Conservation (phyloP, 2,888 invertebrate genomes). For the Scaptodrosophila latifasciaeformis region DNA sequence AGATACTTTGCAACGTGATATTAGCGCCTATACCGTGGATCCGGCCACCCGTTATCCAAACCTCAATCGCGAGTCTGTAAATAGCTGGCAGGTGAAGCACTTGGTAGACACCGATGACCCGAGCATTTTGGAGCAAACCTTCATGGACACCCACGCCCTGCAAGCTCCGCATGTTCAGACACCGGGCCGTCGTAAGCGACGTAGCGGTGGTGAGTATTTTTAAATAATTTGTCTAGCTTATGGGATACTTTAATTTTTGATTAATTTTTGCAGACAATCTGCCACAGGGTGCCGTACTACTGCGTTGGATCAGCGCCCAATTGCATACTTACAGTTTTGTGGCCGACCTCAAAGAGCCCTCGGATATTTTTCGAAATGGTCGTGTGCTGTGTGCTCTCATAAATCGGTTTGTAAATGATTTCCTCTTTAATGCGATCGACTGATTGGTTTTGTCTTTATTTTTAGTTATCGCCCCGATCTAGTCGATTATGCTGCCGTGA, state of each 20-base stretch:
- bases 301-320: constrained; percentile 74
- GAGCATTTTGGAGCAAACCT: constrained; percentile 77
- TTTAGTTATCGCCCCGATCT: constrained; percentile 92
- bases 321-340: constrained; percentile 70
- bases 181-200: constrained; percentile 73
- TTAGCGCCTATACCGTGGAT: constrained; percentile 89
- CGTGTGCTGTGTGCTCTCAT: constrained; percentile 74
- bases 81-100: constrained; percentile 84
- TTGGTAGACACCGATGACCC: constrained; percentile 85
- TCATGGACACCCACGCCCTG: constrained; percentile 75
- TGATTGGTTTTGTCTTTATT: neutral
- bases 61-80: constrained; percentile 84
- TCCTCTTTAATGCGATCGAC: neutral
- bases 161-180: constrained; percentile 82
- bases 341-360: constrained; percentile 70
- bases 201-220: constrained; percentile 67
- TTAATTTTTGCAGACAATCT: constrained; percentile 55
- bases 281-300: constrained; percentile 71
- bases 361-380: constrained; percentile 73
- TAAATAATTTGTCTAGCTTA: no score
- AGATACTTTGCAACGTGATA: constrained; percentile 94
- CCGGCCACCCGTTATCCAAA: constrained; percentile 91
- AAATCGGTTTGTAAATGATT: constrained; percentile 63
- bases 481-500: constrained; percentile 83
- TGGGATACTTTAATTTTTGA: no score